Evolutionary conservation across 2,888 invertebrate species (phyloP), one percentile per base, ranked within the genome.

Genomic region (Teleiodes luculella): DNA sequence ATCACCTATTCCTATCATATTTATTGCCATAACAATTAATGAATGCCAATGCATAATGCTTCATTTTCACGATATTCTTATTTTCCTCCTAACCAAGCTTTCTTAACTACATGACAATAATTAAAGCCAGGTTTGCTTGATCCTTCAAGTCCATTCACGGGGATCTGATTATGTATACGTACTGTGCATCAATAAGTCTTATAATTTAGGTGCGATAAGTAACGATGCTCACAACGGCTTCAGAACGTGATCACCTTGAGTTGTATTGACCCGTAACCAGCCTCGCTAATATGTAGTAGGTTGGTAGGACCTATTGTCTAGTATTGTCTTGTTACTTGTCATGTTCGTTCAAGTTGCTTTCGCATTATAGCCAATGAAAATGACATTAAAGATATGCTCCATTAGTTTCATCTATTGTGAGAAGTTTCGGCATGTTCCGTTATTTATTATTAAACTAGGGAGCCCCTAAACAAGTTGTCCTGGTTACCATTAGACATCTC

Each of bases 171-270:
- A n/a, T n/a, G n/a, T n/a, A n/a, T n/a, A n/a, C n/a, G n/a, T n/a
- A n/a, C n/a, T n/a, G n/a, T n/a, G n/a, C n/a, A n/a, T n/a, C n/a
- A n/a, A n/a, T n/a, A n/a, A n/a, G n/a, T n/a, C n/a, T n/a, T n/a
- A n/a, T n/a, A n/a, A n/a, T n/a, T n/a, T n/a, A n/a, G n/a, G n/a
- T n/a, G n/a, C n/a, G n/a, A n/a, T n/a, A n/a, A n/a, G n/a, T n/a
- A n/a, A n/a, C n/a, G n/a, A 24, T 24, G 24, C 24, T 4, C 24
- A 24, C 16, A 33, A 47, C 47, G 35, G 33, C 31, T 47, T 47
- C 31, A 70, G 76, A 78, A 80, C 83, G 69, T 55, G 83, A 76
- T 84, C 71, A 67, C 85, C 84, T 85, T 85, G 82, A 80, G 72
- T 76, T 74, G 65, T 74, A 74, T 76, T 82, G 78, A 78, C 76